Base-by-base conservation (phyloP, 1,140 invertebrate species). In the Papilio polyxenes region DNA sequence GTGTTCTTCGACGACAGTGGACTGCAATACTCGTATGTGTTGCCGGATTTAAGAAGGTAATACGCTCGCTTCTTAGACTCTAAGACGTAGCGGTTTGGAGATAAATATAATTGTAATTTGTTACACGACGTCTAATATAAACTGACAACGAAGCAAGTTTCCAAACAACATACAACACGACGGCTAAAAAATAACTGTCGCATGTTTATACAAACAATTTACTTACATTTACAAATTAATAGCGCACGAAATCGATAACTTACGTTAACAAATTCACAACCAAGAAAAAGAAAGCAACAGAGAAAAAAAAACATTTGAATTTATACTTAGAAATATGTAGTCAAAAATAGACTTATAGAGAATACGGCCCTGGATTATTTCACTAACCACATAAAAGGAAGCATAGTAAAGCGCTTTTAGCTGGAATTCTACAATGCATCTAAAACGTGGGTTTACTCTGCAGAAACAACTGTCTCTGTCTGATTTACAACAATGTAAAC, bases 351-450 rank as follows among this genome's bases (percentile, higher is more conserved):
- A 37, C 1, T 72, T 72, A 40, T 40, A 15, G 11, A 15, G 65
- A 72, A 72, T 72, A 6, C 23, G 62, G 9, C 23, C 62, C 62
- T 72, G 65, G 31, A 11, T 15, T 72, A 31, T 65, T 65, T 65
- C 62, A 65, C 10, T 65, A 23, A 65, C 62, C 62, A 65, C 62
- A 65, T 65, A 65, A 65, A 65, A 65, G 62, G 31, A 65, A 65
- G 62, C 62, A 65, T 65, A 65, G 23, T 65, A 11, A 31, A 23
- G 20, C 62, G 62, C 62, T 31, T 65, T 65, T 65, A 65, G 23
- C 62, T 31, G 23, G 62, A 65, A 65, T 65, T 65, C 3, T 13
- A 65, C 62, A 31, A 65, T 31, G 10, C 10, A 51, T 51, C 49
- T 6, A 51, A 51, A 51, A 44, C 40, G 40, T 44, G 40, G 40